Base-by-base conservation (phyloP, 2,797 vertebrate species). In the Nyctalus aviator region DNA sequence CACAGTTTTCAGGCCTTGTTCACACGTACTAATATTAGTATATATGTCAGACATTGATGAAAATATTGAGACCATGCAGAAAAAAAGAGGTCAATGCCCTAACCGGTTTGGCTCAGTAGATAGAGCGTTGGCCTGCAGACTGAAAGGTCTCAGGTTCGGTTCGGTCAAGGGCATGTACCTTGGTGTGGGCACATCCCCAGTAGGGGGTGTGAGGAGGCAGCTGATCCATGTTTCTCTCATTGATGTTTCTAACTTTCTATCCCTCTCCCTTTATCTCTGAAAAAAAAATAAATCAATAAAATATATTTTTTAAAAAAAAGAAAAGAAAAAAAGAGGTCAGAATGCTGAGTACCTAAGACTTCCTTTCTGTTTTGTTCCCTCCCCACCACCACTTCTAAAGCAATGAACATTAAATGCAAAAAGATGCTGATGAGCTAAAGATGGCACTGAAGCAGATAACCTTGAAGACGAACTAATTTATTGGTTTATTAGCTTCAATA, bases 391-490 rank as follows among this genome's bases (percentile, higher is more conserved):
- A 46, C 25, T 87, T 82, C 48, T 35, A 86, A 89, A 86, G 57
- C 76, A 84, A 77, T 57, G 44, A 73, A 59, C 25, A 6, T 32
- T 85, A 59, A 86, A 8, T 57, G 4, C 55, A 72, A 25, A 84
- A 69, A 83, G 86, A 92, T 71, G 41, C n/a, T 79, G 1, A 78
- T 44, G 13, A 69, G 50, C 27, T 89, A 87, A 78, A 89, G 64
- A 75, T 0, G 27, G 89, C 57, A 35, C 10, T 53, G 64, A 87
- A 97, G 95, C 84, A 69, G 78, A 86, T 37, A 92, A 64, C 27
- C 44, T 62, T 92, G 86, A 92, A 77, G 79, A 81, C 20, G 91
- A 86, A 93, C 68, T 73, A 81, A 90, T 93, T 89, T 79, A 68
- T 84, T 92, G 35, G 68, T 41, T 92, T 93, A 72, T 88, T 69